Evolutionary conservation across 2,888 invertebrate genomes (phyloP).

Genomic region (Leucania comma): DNA sequence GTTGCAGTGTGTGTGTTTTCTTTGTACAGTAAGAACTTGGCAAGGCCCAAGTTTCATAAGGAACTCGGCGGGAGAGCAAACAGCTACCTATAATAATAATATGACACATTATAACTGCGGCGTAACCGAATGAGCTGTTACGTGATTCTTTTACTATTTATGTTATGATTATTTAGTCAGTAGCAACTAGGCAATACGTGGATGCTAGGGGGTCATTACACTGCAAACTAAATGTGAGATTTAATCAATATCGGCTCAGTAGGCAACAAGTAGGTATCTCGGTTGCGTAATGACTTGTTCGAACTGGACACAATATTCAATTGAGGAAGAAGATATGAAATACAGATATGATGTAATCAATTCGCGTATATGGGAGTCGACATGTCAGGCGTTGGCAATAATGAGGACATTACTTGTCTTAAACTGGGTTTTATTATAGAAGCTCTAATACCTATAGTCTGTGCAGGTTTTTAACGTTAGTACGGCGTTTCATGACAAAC

Average conservation of each 20-base stretch:
- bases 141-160: constrained; percentile 50
- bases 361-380: constrained; percentile 49
- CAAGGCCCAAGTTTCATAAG: constrained; percentile 52
- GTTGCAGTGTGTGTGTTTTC: constrained; percentile 19
- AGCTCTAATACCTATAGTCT: not conserved
- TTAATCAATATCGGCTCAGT: constrained; percentile 47
- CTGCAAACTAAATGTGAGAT: constrained; percentile 49
- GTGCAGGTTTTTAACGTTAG: too few relatives aligned
- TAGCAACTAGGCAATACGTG: constrained; percentile 26
- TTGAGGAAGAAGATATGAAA: constrained; percentile 64
- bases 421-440: not conserved
- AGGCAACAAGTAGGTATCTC: constrained; percentile 34
- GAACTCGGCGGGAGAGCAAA: constrained; percentile 75
- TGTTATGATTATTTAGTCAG: constrained; percentile 29
- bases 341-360: constrained; percentile 63
- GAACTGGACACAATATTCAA: constrained; percentile 59
- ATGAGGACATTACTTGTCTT: constrained; percentile 44
- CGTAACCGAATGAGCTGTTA: constrained; percentile 54
- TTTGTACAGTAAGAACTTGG: constrained; percentile 19
- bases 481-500: not conserved
- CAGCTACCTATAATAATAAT: constrained; percentile 74
- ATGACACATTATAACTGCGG: constrained; percentile 49
- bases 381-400: constrained; percentile 52
- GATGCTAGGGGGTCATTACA: constrained; percentile 42
- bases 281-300: constrained; percentile 54